Conservation (phyloP, 2,113 vertebrate species). For the Phasianus colchicus region DNA sequence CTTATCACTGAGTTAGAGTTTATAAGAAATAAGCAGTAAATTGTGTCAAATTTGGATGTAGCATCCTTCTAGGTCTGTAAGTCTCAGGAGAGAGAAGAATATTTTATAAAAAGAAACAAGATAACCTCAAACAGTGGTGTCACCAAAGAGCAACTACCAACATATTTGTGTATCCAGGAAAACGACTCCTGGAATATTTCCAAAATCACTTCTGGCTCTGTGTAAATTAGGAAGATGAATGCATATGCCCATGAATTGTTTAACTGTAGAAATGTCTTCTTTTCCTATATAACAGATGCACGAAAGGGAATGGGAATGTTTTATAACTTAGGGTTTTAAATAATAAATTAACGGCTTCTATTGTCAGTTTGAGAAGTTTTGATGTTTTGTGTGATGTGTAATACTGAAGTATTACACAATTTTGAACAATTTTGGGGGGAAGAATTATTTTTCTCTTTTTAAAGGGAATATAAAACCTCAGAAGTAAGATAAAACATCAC, state of each 20-base stretch:
- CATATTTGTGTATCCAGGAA: not conserved
- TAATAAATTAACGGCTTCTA: conserved; percentile 59
- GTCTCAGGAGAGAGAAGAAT: not conserved
- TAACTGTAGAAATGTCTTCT: conserved; percentile 29
- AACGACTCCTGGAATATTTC: not conserved
- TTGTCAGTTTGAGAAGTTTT: conserved; percentile 26
- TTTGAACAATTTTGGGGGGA: not conserved
- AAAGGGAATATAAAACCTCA: conserved; percentile 35
- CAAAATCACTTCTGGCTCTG: not conserved
- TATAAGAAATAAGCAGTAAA: not conserved
- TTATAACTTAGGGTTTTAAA: conserved; percentile 69
- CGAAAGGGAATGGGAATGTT: conserved; percentile 28
- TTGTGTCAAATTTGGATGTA: not conserved
- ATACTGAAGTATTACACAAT: not conserved
- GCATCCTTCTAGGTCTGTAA: not conserved
- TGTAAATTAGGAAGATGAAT: not conserved
- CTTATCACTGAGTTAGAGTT: not conserved
- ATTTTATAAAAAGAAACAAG: not conserved
- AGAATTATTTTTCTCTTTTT: conserved; percentile 15
- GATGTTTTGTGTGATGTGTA: conserved; percentile 7
- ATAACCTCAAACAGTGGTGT: not conserved
- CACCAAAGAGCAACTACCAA: not conserved
- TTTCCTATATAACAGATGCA: conserved; percentile 27
- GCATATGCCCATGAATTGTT: conserved; percentile 27
- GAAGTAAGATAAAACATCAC: conserved; percentile 60